Evolutionary conservation across 1,140 invertebrate species (phyloP), one percentile per base, ranked within the genome.

Genomic region (Caenorhabditis brenneri): DNA sequence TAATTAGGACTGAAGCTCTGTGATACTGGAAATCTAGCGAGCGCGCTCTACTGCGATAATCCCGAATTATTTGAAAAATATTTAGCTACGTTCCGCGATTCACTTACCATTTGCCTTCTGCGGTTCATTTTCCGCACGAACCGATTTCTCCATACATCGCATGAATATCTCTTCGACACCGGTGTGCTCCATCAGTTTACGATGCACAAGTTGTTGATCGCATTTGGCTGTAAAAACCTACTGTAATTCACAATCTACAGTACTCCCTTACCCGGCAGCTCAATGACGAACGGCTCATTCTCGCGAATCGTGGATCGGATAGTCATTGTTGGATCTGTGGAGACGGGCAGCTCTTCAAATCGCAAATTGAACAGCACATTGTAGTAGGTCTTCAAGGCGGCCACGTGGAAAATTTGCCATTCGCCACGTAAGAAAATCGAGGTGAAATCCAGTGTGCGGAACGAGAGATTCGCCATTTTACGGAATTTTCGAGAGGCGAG

Each of bases 261-360:
- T 15, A 5, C 24, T 10, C 24, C n/a, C n/a, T n/a, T 19, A 82
- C 81, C 24, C 15, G 82, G 82, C 12, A 83, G 22, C 48, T 83
- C 82, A 27, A 83, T 79, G 4, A 83, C 55, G 27, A 83, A 83
- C 36, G 82, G 82, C 9, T 83, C 82, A 22, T 74, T 42, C 42
- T 83, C 82, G 6, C 74, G 42, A 33, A 58, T 49, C 12, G 29
- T 65, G 7, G 27, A 39, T 24, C 31, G 48, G 7, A 22, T 19
- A n/a, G 65, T 74, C 9, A 53, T 53, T n/a, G 29, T 39, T 19
- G 36, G 42, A n/a, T 58, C 46, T 3, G 65, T 53, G n/a, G 27
- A 33, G 19, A 83, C 16, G 0, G 53, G 53, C 24, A 83, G 49
- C 27, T 83, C 82, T n/a, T 83, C 82, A 39, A 83, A 83, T 19